phyloP scores from a whole-genome alignment of 2,797 vertebrate genomes.

The Liasis olivaceus region DNA sequence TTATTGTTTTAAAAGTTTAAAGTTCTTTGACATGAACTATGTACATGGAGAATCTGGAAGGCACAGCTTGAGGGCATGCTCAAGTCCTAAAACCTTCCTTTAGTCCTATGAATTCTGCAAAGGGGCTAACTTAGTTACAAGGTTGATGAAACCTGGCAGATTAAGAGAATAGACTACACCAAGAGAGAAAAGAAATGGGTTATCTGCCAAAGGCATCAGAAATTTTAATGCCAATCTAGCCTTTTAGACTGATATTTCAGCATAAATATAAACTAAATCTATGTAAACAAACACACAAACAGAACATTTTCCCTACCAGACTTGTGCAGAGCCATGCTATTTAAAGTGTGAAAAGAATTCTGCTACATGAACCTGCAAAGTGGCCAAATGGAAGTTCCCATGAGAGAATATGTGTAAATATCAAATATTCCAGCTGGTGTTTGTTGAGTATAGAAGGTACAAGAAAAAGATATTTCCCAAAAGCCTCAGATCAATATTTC shows the following conservation, averaged over 20 bases:
- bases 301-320: neutral
- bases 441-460: constrained; percentile 40
- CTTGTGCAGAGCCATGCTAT: neutral
- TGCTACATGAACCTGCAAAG: constrained; percentile 43
- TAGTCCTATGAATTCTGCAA: too few species aligned
- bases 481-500: constrained; percentile 57
- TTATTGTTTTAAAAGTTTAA: neutral
- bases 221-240: constrained; percentile 15
- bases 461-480: constrained; percentile 61
- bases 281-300: constrained; percentile 23
- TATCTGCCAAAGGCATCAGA: neutral
- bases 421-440: constrained; percentile 42
- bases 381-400: constrained; percentile 42
- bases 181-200: constrained; percentile 7
- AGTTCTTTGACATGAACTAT: neutral
- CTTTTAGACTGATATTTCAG: constrained; percentile 32
- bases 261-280: constrained; percentile 28
- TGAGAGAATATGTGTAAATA: constrained; percentile 45
- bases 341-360: constrained; percentile 52
- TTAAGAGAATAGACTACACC: neutral
- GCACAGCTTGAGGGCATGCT: too few species aligned
- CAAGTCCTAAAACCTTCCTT: too few species aligned
- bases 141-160: neutral
- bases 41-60: too few species aligned
- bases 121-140: neutral